Evolutionary conservation across 2,113 vertebrate species (phyloP).

Genomic region (Chaenocephalus aceratus): DNA sequence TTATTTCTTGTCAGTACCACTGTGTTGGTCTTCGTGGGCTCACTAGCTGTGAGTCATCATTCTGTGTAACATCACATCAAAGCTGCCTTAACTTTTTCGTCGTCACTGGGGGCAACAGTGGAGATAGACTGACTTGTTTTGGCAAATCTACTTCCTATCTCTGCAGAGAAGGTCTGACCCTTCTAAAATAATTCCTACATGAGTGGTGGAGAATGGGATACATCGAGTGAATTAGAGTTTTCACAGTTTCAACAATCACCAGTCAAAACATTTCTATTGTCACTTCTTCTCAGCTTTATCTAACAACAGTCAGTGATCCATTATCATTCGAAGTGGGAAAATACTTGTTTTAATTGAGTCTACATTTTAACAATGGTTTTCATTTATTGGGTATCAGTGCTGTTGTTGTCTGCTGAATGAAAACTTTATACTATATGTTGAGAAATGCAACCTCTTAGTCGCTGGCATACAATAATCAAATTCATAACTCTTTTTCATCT

Average conservation of each 20-base stretch:
- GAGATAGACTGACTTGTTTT: slow-evolving; percentile 58
- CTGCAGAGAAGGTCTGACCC: slow-evolving; percentile 28
- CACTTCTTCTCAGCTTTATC: slow-evolving; percentile 28
- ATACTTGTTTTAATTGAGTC: slow-evolving; percentile 8
- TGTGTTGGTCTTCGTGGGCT: slow-evolving; percentile 37
- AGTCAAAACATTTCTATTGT: slow-evolving; percentile 20
- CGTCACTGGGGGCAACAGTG: slow-evolving; percentile 44
- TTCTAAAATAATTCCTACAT: background rate
- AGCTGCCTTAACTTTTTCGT: slow-evolving; percentile 46
- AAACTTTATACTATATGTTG: background rate
- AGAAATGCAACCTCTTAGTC: background rate
- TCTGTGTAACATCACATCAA: slow-evolving; percentile 61
- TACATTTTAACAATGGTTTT: slow-evolving; percentile 7
- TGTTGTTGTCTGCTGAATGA: slow-evolving; percentile 14
- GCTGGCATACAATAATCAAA: background rate
- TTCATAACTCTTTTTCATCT: background rate
- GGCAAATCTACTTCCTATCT: slow-evolving; percentile 25
- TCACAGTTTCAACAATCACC: slow-evolving; percentile 31
- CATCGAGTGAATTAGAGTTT: slow-evolving; percentile 23
- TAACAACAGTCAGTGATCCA: slow-evolving; percentile 26
- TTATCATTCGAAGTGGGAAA: slow-evolving; percentile 14
- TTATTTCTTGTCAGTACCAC: slow-evolving; percentile 22
- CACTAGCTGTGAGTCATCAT: slow-evolving; percentile 69
- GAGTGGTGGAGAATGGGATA: background rate
- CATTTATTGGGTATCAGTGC: background rate